phyloP scores from a whole-genome alignment of 2,888 invertebrate genomes.

The Scelioninae gen. 1 region DNA sequence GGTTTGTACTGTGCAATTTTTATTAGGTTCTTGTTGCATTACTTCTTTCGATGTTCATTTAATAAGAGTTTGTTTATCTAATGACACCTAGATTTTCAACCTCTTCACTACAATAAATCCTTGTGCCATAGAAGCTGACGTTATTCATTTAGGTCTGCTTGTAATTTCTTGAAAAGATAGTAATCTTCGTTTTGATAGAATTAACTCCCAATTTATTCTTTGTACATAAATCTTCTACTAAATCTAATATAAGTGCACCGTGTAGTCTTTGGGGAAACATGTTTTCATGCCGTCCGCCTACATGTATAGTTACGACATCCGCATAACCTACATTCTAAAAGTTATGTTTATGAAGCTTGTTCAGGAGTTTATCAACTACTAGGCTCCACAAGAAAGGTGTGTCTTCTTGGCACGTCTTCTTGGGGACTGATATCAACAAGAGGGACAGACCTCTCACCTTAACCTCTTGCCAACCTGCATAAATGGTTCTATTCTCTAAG shows the following conservation, averaged over 20 bases:
- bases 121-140: no score
- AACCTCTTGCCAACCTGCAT: no score
- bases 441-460: no score
- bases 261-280: background rate
- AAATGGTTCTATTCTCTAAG: no score
- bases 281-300: background rate
- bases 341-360: background rate
- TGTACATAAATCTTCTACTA: background rate
- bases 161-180: slow-evolving; percentile 40
- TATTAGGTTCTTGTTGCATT: background rate
- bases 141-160: slow-evolving; percentile 9
- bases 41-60: background rate
- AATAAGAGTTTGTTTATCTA: slow-evolving; percentile 5
- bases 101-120: background rate
- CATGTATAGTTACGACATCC: background rate
- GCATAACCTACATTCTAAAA: slow-evolving; percentile 7
- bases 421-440: background rate
- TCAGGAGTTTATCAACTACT: slow-evolving; percentile 17
- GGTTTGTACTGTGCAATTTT: background rate
- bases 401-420: background rate
- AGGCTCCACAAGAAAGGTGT: slow-evolving; percentile 7
- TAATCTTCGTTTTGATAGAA: no score
- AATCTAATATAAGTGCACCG: background rate
- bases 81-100: background rate
- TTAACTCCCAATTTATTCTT: background rate